Evolutionary conservation across 2,888 invertebrate genomes (phyloP).

Genomic region (Synanthedon myopaeformis): DNA sequence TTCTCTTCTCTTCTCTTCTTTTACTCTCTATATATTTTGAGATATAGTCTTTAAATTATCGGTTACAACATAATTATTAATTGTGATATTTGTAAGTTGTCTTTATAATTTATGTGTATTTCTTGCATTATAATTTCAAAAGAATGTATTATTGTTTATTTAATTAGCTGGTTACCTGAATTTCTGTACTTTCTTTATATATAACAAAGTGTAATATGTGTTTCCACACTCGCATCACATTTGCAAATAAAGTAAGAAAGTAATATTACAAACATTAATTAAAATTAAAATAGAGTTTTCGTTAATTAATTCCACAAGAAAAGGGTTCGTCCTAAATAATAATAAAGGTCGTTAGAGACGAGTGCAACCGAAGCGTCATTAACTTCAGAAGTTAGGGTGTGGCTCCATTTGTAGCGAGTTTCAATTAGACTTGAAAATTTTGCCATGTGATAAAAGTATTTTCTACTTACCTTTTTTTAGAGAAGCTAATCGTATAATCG

Average conservation of each 20-base stretch:
- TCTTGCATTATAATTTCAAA: too few species aligned
- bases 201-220: too few species aligned
- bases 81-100: too few species aligned
- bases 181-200: too few species aligned
- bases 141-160: too few species aligned
- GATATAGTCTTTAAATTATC: too few species aligned
- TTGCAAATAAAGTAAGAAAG: constrained; percentile 8
- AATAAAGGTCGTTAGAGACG: constrained; percentile 57
- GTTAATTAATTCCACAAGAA: constrained; percentile 60
- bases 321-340: constrained; percentile 60
- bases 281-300: constrained; percentile 44
- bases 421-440: neutral
- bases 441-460: neutral
- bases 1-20: too few species aligned
- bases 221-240: too few species aligned
- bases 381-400: constrained; percentile 32
- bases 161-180: too few species aligned
- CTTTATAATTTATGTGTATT: too few species aligned
- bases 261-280: constrained; percentile 10
- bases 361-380: constrained; percentile 58
- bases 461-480: neutral
- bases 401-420: constrained; percentile 18
- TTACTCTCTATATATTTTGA: too few species aligned
- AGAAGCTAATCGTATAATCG: neutral
- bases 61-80: too few species aligned